phyloP scores from a whole-genome alignment of 2,113 vertebrate genomes.

The Mastomys natalensis region DNA sequence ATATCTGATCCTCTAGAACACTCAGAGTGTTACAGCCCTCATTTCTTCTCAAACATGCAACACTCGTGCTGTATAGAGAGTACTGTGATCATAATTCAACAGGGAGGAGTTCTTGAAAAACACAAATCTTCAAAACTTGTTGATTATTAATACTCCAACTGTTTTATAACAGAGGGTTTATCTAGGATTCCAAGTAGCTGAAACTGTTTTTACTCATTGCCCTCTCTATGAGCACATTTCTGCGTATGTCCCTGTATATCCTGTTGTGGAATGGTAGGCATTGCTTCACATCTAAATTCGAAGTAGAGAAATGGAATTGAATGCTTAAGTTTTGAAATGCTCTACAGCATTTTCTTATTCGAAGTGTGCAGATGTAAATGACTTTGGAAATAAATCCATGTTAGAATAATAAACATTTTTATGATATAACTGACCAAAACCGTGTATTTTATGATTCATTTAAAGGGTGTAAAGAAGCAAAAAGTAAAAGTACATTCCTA shows the following conservation, averaged over 20 bases:
- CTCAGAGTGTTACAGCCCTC: no score
- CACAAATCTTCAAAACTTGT: rapidly evolving
- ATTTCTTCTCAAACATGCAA: background rate
- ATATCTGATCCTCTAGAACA: background rate
- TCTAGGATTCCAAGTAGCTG: background rate
- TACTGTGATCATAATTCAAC: slow-evolving; percentile 1
- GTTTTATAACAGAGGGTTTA: slow-evolving; percentile 10
- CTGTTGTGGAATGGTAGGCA: background rate
- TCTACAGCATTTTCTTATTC: slow-evolving; percentile 6
- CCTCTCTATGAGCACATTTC: background rate
- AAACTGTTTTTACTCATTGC: background rate
- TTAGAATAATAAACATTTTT: slow-evolving; percentile 36
- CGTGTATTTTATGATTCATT: slow-evolving; percentile 56
- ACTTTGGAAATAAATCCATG: background rate
- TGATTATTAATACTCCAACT: background rate
- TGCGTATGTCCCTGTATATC: background rate
- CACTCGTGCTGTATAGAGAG: background rate
- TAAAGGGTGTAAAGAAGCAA: background rate
- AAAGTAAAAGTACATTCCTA: background rate
- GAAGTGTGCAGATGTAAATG: background rate
- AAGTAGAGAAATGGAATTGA: background rate
- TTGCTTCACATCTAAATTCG: background rate
- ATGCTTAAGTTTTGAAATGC: background rate
- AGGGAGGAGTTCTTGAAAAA: slow-evolving; percentile 52
- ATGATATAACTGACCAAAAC: background rate